Base-by-base conservation (phyloP, 2,113 vertebrate genomes). In the Prunella himalayana region DNA sequence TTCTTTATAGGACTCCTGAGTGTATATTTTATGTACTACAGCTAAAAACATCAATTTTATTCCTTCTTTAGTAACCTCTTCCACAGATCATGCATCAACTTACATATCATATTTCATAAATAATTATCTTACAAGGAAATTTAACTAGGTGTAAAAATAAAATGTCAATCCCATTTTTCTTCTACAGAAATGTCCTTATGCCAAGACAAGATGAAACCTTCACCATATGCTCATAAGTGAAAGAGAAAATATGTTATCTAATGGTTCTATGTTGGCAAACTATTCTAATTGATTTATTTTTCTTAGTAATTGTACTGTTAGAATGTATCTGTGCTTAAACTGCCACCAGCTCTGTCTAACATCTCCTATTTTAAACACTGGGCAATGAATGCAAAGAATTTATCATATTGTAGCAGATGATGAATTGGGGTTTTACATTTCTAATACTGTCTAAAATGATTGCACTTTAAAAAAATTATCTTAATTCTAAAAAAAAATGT, bases 101-200 rank as follows among this genome's bases (percentile, higher is more conserved):
- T 78, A 87, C 35, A 84, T 27, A 70, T 50, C 23, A 1, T 87
- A 90, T 96, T 95, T 97, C 92, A 94, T 51, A 93, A 96, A 95
- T 96, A 97, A 95, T 96, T 95, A 82, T 82, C 68, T 95, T 49
- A 91, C 82, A 94, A 92, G 72, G 84, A 97, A 97, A 94, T 72
- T 91, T 77, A 93, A 57, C 49, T 90, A 50, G 47, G 65, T 87
- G 49, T 68, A 96, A 96, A 97, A 97, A 94, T 59, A 94, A 96
- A 97, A 94, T 96, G 75, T 81, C 94, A 88, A 53, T 93, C 63
- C 79, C 84, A 93, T 97, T 97, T 97, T 82, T 94, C 82, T 95
- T 87, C 77, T 24, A 20, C 45, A 65, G 80, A 75, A 94, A 90
- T 65, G 45, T 92, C 39, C 72, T 92, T 65, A 49, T 95, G 84